A percentile compares a stretch with the other conserved stretches of the same genome.
Evolutionary conservation across 2,888 invertebrate genomes (phyloP).

Genomic region (Tachina lurida): DNA sequence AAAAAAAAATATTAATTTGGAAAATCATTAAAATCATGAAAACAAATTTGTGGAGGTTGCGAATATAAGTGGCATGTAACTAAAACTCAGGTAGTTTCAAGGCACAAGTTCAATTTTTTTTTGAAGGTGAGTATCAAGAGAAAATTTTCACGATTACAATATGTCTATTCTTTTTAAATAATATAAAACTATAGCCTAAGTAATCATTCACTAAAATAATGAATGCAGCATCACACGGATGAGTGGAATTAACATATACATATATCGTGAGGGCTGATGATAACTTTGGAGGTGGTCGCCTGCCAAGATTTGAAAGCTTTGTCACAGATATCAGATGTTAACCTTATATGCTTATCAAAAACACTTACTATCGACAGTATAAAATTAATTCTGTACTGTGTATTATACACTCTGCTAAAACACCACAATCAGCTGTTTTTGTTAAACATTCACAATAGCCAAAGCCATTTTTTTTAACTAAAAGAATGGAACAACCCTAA

Average conservation of each 20-base stretch:
- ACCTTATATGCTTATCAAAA: no score
- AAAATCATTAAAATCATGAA: conserved; percentile 52
- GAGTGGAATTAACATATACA: background rate
- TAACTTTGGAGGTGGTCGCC: no score
- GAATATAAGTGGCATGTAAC: conserved; percentile 4
- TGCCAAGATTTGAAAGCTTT: no score
- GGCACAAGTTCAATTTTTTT: conserved; percentile 66
- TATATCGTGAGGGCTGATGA: no score
- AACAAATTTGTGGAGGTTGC: conserved; percentile 65
- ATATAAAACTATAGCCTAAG: background rate
- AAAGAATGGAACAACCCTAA: no score
- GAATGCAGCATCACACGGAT: background rate
- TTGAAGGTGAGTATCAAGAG: conserved; percentile 58
- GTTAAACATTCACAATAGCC: no score
- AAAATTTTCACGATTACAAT: background rate
- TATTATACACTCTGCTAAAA: no score
- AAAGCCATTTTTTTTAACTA: no score
- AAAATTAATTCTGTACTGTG: no score
- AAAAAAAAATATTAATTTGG: conserved; percentile 13
- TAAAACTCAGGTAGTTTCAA: conserved; percentile 45
- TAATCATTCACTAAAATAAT: background rate
- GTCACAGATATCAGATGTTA: no score
- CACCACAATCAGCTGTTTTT: no score
- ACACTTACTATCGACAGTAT: no score
- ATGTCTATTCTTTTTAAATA: background rate